Conservation (phyloP, 2,113 vertebrate species). For the Manacus vitellinus region DNA sequence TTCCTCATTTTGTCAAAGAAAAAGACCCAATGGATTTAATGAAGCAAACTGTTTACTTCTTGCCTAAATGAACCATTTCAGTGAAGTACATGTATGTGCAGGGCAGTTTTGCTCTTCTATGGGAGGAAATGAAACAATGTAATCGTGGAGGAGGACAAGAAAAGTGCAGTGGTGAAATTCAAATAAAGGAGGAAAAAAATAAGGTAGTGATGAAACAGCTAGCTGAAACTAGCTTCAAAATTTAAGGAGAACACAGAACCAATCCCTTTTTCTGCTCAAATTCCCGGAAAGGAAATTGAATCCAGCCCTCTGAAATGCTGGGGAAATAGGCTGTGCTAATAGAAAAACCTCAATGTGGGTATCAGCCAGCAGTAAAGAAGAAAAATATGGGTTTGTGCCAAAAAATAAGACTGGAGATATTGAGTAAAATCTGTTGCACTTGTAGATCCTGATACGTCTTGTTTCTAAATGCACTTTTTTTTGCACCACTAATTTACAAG, state of each 20-base stretch:
- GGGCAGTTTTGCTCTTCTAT: background rate
- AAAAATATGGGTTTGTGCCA: constrained; percentile 7
- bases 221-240: constrained; percentile 21
- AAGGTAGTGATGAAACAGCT: background rate
- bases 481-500: background rate
- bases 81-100: background rate
- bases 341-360: constrained; percentile 24
- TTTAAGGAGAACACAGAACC: background rate
- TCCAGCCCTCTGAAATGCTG: background rate
- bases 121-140: background rate
- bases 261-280: constrained; percentile 13
- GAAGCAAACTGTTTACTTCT: background rate
- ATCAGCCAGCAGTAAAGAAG: constrained; percentile 36
- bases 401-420: background rate
- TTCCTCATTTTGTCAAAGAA: background rate
- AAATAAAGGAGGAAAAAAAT: background rate
- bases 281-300: constrained; percentile 9
- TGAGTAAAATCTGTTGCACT: background rate
- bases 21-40: background rate
- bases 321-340: constrained; percentile 39
- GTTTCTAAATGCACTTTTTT: background rate
- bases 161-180: background rate
- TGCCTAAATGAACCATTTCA: background rate
- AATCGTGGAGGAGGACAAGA: background rate
- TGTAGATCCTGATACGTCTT: background rate